These are phyloP conservation scores for Ypsolopha sequella DNA, from an alignment of 2,888 invertebrate genomes.

Conservation along the genomic window DNA sequence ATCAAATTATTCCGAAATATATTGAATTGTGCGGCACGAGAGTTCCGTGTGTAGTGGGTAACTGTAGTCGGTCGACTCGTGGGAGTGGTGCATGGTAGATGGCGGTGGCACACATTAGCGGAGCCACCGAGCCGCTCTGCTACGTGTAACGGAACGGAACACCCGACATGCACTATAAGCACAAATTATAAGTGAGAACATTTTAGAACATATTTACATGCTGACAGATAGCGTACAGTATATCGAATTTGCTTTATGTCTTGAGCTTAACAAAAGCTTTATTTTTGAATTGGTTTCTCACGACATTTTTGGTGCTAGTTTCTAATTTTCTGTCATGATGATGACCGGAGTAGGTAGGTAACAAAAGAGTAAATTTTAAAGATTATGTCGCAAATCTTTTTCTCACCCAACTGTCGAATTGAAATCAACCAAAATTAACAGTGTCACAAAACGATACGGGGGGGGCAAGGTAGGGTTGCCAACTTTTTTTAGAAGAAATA, in stretches of 20 bases:
- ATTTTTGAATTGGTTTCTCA: not conserved
- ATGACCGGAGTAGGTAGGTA: too few species aligned
- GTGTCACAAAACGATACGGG: too few species aligned
- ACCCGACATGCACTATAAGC: slow-evolving; percentile 66
- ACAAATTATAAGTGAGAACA: slow-evolving; percentile 70
- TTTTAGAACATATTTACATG: slow-evolving; percentile 56
- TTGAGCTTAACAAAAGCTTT: not conserved
- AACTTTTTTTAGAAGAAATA: too few species aligned
- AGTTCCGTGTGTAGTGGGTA: slow-evolving; percentile 57
- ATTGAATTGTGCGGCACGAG: slow-evolving; percentile 64
- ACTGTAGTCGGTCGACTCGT: slow-evolving; percentile 42
- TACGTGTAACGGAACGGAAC: slow-evolving; percentile 59
- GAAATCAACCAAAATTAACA: too few species aligned
- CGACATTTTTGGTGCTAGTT: not conserved
- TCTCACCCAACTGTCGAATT: too few species aligned
- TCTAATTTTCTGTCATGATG: too few species aligned
- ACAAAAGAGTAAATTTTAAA: too few species aligned
- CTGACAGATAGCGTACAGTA: slow-evolving; percentile 38
- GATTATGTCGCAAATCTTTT: too few species aligned
- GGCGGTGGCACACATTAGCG: slow-evolving; percentile 31
- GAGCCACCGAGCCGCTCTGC: slow-evolving; percentile 36
- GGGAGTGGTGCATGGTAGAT: slow-evolving; percentile 26
- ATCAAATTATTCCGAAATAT: slow-evolving; percentile 68
- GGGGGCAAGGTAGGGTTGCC: too few species aligned
- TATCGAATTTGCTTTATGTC: slow-evolving; percentile 4